These are phyloP conservation scores for Pygoscelis antarcticus DNA, from an alignment of 2,113 vertebrate species.

Conservation along the genomic window DNA sequence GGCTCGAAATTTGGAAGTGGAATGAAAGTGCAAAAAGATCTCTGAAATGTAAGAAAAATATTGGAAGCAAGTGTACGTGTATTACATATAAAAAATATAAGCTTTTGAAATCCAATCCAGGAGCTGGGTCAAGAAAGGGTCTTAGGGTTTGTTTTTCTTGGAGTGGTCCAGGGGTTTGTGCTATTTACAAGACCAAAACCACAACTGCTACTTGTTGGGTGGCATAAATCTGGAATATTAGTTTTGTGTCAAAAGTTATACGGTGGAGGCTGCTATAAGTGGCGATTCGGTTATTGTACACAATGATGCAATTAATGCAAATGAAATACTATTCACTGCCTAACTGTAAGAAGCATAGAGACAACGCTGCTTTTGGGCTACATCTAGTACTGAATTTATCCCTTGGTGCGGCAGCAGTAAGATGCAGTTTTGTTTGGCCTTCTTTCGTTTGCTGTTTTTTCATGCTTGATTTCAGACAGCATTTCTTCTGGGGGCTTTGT, in stretches of 20 bases:
- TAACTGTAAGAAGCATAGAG: background rate
- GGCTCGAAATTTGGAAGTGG: background rate
- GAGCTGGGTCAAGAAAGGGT: background rate
- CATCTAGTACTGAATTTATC: background rate
- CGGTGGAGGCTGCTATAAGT: background rate
- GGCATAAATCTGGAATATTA: too few relatives aligned
- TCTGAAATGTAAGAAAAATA: background rate
- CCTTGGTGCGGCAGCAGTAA: background rate
- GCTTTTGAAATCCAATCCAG: background rate
- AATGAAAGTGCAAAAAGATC: background rate
- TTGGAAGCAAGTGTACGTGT: rapidly evolving
- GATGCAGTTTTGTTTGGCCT: background rate
- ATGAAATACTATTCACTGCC: background rate
- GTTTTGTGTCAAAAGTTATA: background rate
- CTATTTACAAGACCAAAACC: background rate
- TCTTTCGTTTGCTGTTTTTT: background rate
- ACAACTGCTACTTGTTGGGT: background rate
- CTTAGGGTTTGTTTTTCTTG: background rate
- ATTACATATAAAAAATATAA: rapidly evolving
- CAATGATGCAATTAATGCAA: background rate
- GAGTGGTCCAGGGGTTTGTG: background rate
- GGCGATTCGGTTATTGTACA: background rate
- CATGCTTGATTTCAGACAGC: background rate
- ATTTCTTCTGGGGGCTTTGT: background rate
- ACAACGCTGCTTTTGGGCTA: background rate